Evolutionary conservation across 2,888 invertebrate genomes (phyloP), one percentile per base, ranked within the genome.

Genomic region (Apeira syringaria): DNA sequence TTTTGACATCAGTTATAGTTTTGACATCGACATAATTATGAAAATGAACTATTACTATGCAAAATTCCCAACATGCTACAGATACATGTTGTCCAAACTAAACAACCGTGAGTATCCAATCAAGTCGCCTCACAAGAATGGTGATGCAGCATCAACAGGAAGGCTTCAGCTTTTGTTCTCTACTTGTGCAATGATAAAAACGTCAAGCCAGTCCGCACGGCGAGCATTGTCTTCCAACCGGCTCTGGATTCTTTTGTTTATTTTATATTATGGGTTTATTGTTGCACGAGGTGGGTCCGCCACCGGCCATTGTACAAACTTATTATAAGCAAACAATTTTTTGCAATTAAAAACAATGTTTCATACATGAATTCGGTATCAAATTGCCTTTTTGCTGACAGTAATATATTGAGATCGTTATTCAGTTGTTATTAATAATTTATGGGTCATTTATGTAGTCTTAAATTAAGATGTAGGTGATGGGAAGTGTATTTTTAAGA

Each of bases 141-240:
- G 86, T 87, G 88, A 88, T 87, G 80, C 80, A 69, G 79, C 66
- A 64, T 77, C 84, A 82, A 86, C 87, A 87, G 88, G 86, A 88
- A 87, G 87, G 81, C 75, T 74, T 74, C 74, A 73, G 75, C 87
- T 85, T 87, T 88, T 88, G 88, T 87, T 88, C 86, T 83, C 75
- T 59, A 66, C 72, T 73, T 60, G n/a, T n/a, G 74, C 78, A 83
- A 86, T 87, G 87, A 88, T 88, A 88, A 88, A 88, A 88, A 88
- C 88, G 84, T 87, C 87, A 88, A 79, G 82, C 74, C 76, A 57
- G 61, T 61, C 82, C 75, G 73, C 66, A 72, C 76, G 66, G 65
- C 73, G 67, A 68, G 79, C 85, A 88, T 88, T 88, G 87, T 87
- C 73, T 80, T 74, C 68, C 71, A 71, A 84, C 80, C 79, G 75